Evolutionary conservation across 2,113 vertebrate species (phyloP).

Genomic region (Sprattus sprattus): DNA sequence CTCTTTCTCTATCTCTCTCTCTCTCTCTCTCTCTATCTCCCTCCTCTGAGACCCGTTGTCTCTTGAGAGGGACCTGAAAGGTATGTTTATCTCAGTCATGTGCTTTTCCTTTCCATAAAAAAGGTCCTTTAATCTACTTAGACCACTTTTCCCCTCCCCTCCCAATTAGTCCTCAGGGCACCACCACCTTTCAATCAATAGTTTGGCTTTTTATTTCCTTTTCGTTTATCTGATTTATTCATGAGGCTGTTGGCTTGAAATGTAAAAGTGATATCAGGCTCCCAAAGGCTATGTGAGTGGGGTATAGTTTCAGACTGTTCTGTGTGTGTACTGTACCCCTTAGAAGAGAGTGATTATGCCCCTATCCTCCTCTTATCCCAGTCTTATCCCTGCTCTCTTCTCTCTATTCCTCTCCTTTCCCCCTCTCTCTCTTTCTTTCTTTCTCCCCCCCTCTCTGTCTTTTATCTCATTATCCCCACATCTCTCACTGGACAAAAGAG

Average conservation of each 20-base stretch:
- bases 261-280: too few relatives aligned
- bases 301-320: background rate
- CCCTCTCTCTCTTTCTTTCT: background rate
- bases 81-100: slow-evolving; percentile 18
- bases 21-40: background rate
- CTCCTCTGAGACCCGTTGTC: background rate
- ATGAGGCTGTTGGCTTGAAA: background rate
- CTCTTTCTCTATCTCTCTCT: background rate
- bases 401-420: background rate
- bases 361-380: background rate
- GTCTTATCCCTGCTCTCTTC: background rate
- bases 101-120: slow-evolving; percentile 21
- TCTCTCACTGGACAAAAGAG: background rate
- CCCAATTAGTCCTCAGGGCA: background rate
- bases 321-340: background rate
- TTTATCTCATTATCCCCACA: background rate
- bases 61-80: background rate
- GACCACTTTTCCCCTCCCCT: background rate
- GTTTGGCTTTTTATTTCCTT: background rate
- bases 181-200: background rate
- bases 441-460: background rate
- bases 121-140: slow-evolving; percentile 5
- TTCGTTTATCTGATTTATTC: background rate
- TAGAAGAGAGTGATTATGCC: background rate
- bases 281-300: background rate